These are phyloP conservation scores for Phlogophora meticulosa DNA, from an alignment of 2,888 invertebrate species.

Conservation along the genomic window DNA sequence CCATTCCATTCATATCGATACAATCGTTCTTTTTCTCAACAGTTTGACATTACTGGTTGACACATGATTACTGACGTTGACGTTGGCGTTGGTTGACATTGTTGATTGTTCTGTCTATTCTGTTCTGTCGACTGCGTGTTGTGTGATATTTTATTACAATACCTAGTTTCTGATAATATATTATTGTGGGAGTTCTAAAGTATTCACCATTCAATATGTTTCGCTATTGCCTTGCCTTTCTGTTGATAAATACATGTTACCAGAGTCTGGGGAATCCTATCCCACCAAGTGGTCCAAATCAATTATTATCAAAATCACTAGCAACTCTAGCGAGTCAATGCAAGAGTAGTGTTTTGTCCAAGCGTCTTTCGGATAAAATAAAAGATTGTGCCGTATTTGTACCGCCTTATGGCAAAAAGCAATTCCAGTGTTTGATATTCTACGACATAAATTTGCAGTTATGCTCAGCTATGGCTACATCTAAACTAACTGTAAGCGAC, in stretches of 20 bases:
- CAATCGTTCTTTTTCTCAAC: background rate
- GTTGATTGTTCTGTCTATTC: constrained; percentile 45
- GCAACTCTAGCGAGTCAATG: constrained; percentile 74
- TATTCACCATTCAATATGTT: constrained; percentile 71
- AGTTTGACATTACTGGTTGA: constrained; percentile 8
- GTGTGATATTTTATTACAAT: constrained; percentile 21
- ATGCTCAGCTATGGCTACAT: constrained; percentile 71
- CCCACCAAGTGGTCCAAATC: constrained; percentile 53
- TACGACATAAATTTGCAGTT: constrained; percentile 84
- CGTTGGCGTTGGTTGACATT: constrained; percentile 23
- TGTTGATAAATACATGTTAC: constrained; percentile 78
- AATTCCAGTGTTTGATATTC: constrained; percentile 83
- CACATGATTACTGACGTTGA: constrained; percentile 31
- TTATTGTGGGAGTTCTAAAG: constrained; percentile 20
- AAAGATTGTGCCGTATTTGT: constrained; percentile 73
- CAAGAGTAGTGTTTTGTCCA: constrained; percentile 75
- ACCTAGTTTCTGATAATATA: constrained; percentile 20
- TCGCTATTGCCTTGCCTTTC: constrained; percentile 75
- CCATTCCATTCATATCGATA: no score
- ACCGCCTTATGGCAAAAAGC: constrained; percentile 69
- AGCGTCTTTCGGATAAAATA: constrained; percentile 73
- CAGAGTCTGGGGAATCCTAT: constrained; percentile 78
- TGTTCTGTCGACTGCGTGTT: constrained; percentile 47
- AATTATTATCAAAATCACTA: constrained; percentile 60
- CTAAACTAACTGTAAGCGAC: constrained; percentile 69